phyloP scores from a whole-genome alignment of 1,140 invertebrate species.

The Diorhabda carinulata region DNA sequence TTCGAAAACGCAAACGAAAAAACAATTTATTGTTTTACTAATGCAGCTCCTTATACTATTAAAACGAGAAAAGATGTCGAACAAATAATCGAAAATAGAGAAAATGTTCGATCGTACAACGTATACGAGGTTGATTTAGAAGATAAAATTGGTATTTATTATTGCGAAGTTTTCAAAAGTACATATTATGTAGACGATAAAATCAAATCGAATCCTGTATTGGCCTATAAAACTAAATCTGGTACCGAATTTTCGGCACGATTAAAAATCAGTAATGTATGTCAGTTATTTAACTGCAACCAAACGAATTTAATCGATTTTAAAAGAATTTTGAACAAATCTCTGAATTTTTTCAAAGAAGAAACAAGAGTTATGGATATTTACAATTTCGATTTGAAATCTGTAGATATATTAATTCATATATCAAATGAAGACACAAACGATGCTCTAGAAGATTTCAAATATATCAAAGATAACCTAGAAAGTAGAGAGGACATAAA shows the following conservation, averaged over 20 bases:
- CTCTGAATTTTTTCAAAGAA: slow-evolving; percentile 1
- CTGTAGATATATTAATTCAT: slow-evolving; percentile 39
- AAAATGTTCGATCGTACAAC: slow-evolving; percentile 33
- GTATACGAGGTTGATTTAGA: slow-evolving; percentile 39
- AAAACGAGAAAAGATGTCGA: slow-evolving; percentile 32
- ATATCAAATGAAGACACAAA: slow-evolving; percentile 17
- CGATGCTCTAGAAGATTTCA: not conserved
- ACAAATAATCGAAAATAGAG: not conserved
- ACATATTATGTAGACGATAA: slow-evolving; percentile 33
- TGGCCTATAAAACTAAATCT: slow-evolving; percentile 34
- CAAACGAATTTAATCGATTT: slow-evolving; percentile 10
- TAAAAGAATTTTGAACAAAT: slow-evolving; percentile 2
- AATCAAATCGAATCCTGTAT: slow-evolving; percentile 35
- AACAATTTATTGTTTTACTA: slow-evolving; percentile 31
- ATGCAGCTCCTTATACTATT: slow-evolving; percentile 26
- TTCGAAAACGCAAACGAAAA: slow-evolving; percentile 18
- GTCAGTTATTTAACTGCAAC: slow-evolving; percentile 19
- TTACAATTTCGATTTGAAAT: slow-evolving; percentile 22
- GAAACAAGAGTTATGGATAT: slow-evolving; percentile 35
- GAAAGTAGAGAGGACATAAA: slow-evolving; percentile 24
- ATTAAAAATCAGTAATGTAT: slow-evolving; percentile 29
- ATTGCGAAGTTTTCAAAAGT: slow-evolving; percentile 48
- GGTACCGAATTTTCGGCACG: slow-evolving; percentile 44
- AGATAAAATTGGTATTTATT: slow-evolving; percentile 48
- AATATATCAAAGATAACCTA: slow-evolving; percentile 7